Evolutionary conservation across 2,888 invertebrate species (phyloP), one percentile per base, ranked within the genome.

Genomic region (Cantharis nigra): DNA sequence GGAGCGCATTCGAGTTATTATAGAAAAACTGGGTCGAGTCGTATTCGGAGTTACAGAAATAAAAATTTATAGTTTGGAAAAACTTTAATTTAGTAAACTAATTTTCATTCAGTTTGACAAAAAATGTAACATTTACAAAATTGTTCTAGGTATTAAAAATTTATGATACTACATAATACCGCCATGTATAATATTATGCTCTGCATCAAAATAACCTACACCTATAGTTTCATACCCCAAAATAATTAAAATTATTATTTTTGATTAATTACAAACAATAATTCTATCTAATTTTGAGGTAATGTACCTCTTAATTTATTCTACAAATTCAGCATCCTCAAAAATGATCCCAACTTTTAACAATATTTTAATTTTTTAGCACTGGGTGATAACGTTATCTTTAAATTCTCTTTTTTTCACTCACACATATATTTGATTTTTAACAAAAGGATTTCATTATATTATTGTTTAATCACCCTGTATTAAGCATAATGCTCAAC

Each of bases 161-260:
- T 76, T 74, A 65, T 70, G 76, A 70, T 76, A 63, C 73, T 73
- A 73, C 11, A 70, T 67, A 70, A 72, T 67, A 70, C 72, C 73
- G 73, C 75, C 78, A 75, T 78, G 78, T 78, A 74, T 77, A 76
- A 78, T 78, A 78, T 67, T 65, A 65, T 65, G 65, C 78, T 78
- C 33, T 63, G 72, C 67, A 72, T 69, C 72, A 16, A 69, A 67
- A 71, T 73, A 65, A 70, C 71, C 77, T 74, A 77, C 62, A 62
- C 33, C 20, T 71, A 71, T 67, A 74, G 71, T 64, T 75, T 75
- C 74, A 74, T 77, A 77, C 77, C 77, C 72, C 76, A 76, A 69
- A 72, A 76, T 67, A 69, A 73, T 76, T 70, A 65, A 76, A 76
- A 76, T 70, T 76, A 73, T 76, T 76, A 73, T 74, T 75, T 72